Conservation (phyloP, 2,113 vertebrate genomes). For the Diadophis punctatus region DNA sequence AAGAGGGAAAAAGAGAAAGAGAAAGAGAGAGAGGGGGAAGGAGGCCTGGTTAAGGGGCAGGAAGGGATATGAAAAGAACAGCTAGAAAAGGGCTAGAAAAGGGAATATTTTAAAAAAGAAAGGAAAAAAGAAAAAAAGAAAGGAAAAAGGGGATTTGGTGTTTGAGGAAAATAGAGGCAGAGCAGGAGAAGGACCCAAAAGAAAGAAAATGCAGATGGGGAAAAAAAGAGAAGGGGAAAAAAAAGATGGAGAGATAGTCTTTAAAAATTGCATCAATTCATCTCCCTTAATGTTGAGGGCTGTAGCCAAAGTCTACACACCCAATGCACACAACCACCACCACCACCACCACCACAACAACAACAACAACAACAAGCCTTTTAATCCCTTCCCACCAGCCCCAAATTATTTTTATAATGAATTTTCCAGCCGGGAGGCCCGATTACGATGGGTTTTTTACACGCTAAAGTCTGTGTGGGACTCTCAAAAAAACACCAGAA, state of each 20-base stretch:
- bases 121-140: too few species aligned
- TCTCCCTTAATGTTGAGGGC: background rate
- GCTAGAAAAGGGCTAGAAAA: background rate
- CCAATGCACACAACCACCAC: background rate
- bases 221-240: background rate
- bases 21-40: background rate
- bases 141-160: accelerated
- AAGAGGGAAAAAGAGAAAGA: accelerated
- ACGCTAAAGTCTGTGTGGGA: background rate
- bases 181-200: background rate
- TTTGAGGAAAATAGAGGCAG: background rate
- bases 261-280: too few species aligned
- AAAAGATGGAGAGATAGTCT: background rate
- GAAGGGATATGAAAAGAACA: background rate
- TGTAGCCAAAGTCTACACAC: background rate
- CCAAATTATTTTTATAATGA: background rate
- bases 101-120: background rate
- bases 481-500: background rate
- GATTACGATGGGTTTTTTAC: background rate
- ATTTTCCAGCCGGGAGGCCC: background rate
- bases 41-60: background rate
- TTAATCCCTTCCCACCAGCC: background rate
- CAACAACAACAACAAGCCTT: background rate
- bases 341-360: background rate
- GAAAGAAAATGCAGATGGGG: too few species aligned